phyloP scores from a whole-genome alignment of 2,888 invertebrate genomes.

The Lapara coniferarum region DNA sequence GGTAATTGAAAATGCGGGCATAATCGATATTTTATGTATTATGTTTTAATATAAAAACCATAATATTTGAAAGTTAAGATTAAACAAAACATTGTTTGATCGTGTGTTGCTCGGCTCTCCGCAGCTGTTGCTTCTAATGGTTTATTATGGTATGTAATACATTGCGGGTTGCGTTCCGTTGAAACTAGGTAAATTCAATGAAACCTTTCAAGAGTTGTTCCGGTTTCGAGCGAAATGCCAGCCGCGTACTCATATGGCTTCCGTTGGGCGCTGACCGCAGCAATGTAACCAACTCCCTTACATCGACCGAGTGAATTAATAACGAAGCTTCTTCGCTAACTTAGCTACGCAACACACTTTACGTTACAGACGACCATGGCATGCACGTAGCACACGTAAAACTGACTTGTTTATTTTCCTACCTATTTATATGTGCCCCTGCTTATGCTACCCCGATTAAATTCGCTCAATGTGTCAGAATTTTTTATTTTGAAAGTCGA shows the following conservation, averaged over 20 bases:
- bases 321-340: slow-evolving; percentile 10
- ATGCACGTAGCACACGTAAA: not conserved
- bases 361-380: not conserved
- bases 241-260: slow-evolving; percentile 63
- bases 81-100: not conserved
- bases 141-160: slow-evolving; percentile 9
- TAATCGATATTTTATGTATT: slow-evolving; percentile 62
- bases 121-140: slow-evolving; percentile 7
- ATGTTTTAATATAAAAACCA: slow-evolving; percentile 41
- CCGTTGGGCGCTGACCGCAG: slow-evolving; percentile 60
- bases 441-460: not conserved
- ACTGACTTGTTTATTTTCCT: not conserved
- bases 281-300: slow-evolving; percentile 39
- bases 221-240: slow-evolving; percentile 70
- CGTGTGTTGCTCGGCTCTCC: not conserved
- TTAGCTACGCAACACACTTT: slow-evolving; percentile 1
- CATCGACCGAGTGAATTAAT: slow-evolving; percentile 23
- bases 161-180: slow-evolving; percentile 44
- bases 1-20: slow-evolving; percentile 74
- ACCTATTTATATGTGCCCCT: not conserved
- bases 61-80: slow-evolving; percentile 34
- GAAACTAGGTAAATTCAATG: slow-evolving; percentile 73
- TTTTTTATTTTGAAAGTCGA: slow-evolving; percentile 6
- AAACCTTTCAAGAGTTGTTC: slow-evolving; percentile 74
- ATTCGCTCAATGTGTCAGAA: not conserved